phyloP scores from a whole-genome alignment of 2,113 vertebrate genomes.

The Panthera tigris region DNA sequence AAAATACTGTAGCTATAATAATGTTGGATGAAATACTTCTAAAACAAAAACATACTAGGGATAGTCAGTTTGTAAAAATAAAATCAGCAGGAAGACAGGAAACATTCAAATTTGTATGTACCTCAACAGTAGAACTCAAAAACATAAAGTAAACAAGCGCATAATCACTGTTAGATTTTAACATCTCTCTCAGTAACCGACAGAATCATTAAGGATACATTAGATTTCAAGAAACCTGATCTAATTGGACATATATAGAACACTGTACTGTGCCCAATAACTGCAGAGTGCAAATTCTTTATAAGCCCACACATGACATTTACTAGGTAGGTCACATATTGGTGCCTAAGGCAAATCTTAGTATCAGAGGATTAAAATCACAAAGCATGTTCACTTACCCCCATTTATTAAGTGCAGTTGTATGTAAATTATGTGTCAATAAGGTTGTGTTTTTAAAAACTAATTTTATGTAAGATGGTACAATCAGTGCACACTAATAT shows the following conservation, averaged over 20 bases:
- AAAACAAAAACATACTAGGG: neutral
- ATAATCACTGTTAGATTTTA: neutral
- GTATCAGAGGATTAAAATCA: neutral
- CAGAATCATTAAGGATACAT: neutral
- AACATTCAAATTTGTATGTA: neutral
- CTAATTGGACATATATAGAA: neutral
- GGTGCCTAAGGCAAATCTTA: neutral
- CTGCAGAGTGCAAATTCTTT: neutral
- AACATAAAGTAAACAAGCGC: neutral
- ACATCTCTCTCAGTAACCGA: neutral
- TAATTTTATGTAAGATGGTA: neutral
- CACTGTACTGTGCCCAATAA: neutral
- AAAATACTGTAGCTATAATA: neutral
- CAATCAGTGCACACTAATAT: neutral
- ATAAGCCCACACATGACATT: neutral
- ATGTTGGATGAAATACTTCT: neutral
- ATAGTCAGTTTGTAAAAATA: neutral
- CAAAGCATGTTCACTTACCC: neutral
- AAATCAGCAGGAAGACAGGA: neutral
- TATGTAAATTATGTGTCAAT: neutral
- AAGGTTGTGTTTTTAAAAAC: neutral
- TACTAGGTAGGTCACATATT: neutral
- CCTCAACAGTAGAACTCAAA: neutral
- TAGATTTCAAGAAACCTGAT: neutral
- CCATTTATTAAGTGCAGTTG: neutral